Base-by-base conservation (phyloP, 1,140 invertebrate genomes). In the Leptinotarsa defecta region DNA sequence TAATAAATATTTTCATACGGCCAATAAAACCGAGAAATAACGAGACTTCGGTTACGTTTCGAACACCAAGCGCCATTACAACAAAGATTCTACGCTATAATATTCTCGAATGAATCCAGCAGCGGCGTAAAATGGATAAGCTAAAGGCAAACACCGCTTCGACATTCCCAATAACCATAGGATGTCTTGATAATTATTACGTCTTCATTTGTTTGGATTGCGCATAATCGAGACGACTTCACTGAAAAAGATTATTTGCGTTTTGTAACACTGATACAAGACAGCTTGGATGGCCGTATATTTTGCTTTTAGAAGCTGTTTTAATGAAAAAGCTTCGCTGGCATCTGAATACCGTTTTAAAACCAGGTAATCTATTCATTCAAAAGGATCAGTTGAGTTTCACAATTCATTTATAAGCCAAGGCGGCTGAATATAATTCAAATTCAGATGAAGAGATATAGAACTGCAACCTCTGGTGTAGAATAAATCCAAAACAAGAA, bases 61-160 rank as follows among this genome's bases (percentile, higher is more conserved):
- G 52, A 57, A 57, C 4, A 19, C 15, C 52, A 57, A 57, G 17
- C 52, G n/a, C 52, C 52, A 57, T 57, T 57, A 57, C 52, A 57
- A 57, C 52, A 57, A 57, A 57, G 52, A 57, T 57, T 15, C n/a
- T n/a, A 57, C 52, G n/a, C 4, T 57, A 15, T 15, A 15, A 15
- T 57, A 17, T n/a, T 57, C 52, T 19, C 52, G 52, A 57, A 57
- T 57, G 52, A 19, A 17, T 15, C 52, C 15, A 57, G 52, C 52
- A 57, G 52, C 65, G 65, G 24, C 43, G 65, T 68, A 68, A 68
- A 68, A 1, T 68, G 27, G 24, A 68, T 43, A 68, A 68, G 65
- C 27, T 68, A 24, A 57, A 57, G 34, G 52, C n/a, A 57, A 68
- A 68, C 20, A 24, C 65, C 65, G 65, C 27, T 68, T 68, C 65